These are phyloP conservation scores for Neoaliturus tenellus DNA, from an alignment of 2,888 invertebrate species.

Conservation along the genomic window DNA sequence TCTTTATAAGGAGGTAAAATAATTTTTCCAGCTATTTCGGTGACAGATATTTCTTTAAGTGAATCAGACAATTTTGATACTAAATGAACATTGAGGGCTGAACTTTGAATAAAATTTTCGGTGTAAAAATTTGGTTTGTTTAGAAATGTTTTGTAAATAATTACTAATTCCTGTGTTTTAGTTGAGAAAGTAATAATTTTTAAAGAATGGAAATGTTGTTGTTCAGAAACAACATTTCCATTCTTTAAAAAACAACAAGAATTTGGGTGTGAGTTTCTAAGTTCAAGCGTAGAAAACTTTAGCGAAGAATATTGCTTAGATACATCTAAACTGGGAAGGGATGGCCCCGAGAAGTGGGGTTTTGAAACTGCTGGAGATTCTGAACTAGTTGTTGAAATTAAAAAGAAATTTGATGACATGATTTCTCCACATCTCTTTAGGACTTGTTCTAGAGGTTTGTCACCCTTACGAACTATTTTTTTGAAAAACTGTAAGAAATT, in stretches of 20 bases:
- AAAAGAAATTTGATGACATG: background rate
- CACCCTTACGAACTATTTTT: background rate
- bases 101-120: background rate
- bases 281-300: background rate
- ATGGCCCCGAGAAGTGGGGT: background rate
- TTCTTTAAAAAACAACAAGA: background rate
- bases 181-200: background rate
- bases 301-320: background rate
- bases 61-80: background rate
- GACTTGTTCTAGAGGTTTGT: background rate
- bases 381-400: background rate
- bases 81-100: background rate
- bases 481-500: background rate
- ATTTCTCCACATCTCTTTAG: background rate
- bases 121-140: background rate
- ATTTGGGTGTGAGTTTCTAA: background rate
- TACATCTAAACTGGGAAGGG: background rate
- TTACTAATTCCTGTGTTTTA: background rate
- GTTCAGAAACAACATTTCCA: background rate
- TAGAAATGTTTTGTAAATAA: background rate
- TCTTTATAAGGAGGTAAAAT: background rate
- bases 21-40: background rate
- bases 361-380: background rate
- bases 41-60: background rate
- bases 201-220: too few species aligned